phyloP scores from a whole-genome alignment of 2,113 vertebrate genomes.

The Monopterus albus region DNA sequence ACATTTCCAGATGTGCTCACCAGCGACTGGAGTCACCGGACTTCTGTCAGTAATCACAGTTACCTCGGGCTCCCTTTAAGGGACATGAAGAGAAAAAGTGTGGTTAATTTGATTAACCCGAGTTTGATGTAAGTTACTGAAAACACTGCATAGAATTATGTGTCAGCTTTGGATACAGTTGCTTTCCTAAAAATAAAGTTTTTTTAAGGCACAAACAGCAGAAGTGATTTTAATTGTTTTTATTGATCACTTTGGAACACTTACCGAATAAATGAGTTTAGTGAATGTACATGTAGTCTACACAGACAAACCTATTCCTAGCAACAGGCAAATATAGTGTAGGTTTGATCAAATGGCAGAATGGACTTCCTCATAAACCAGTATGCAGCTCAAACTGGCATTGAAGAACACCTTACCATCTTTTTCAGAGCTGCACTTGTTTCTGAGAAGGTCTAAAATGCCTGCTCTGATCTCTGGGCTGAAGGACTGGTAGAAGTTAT shows the following conservation, averaged over 20 bases:
- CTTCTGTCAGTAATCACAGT: no score
- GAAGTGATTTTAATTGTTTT: not conserved
- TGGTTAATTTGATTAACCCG: no score
- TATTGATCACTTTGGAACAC: not conserved
- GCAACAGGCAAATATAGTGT: not conserved
- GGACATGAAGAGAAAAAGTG: no score
- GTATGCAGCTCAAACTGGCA: slow-evolving; percentile 46
- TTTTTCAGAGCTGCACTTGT: slow-evolving; percentile 83
- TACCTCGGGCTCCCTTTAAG: no score
- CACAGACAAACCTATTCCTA: not conserved
- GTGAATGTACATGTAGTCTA: no score
- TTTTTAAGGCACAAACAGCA: no score
- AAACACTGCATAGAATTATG: no score
- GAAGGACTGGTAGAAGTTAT: slow-evolving; percentile 75
- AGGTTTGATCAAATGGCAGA: not conserved
- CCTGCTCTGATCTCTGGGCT: slow-evolving; percentile 80
- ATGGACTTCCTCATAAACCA: slow-evolving; percentile 49
- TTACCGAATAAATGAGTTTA: not conserved
- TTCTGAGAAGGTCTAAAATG: slow-evolving; percentile 83
- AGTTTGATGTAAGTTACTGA: no score
- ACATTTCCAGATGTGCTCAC: no score
- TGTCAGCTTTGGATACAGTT: no score
- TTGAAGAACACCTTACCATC: slow-evolving; percentile 82
- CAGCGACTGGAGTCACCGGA: no score
- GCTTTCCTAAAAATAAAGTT: no score